A percentile compares a stretch with the other conserved stretches of the same genome.
Evolutionary conservation across 2,888 invertebrate species (phyloP).

Genomic region (Oligia strigilis): DNA sequence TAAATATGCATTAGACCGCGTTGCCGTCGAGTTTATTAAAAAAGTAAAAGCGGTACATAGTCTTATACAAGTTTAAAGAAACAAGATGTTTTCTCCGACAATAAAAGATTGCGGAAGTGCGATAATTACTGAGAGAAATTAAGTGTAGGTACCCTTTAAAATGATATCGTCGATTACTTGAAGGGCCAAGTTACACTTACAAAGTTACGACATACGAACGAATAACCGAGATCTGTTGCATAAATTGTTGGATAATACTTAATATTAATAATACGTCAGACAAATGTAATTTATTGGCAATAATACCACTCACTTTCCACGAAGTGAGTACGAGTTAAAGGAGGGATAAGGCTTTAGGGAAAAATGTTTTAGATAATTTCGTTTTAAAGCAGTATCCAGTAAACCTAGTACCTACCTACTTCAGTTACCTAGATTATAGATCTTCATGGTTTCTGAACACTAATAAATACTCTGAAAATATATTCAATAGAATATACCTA

Average conservation of each 20-base stretch:
- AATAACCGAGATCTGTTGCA: conserved; percentile 42
- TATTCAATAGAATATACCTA: not conserved
- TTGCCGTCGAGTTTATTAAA: conserved; percentile 33
- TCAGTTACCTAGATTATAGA: not conserved
- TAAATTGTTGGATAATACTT: conserved; percentile 60
- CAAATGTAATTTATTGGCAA: conserved; percentile 39
- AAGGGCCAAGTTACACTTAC: conserved; percentile 51
- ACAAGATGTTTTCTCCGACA: conserved; percentile 29
- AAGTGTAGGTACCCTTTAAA: conserved; percentile 6
- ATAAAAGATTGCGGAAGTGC: conserved; percentile 9
- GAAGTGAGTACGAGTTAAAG: conserved; percentile 11
- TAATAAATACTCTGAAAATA: not conserved
- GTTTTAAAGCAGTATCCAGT: not conserved
- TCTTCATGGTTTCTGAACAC: not conserved
- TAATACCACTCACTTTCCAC: conserved; percentile 32
- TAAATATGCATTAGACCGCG: conserved; percentile 48
- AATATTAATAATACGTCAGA: conserved; percentile 39
- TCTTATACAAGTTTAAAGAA: conserved; percentile 4
- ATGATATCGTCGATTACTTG: conserved; percentile 10
- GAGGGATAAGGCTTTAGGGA: not conserved
- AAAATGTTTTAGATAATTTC: conserved; percentile 1
- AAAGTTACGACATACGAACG: conserved; percentile 42
- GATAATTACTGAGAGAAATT: conserved; percentile 37
- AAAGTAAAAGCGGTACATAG: conserved; percentile 47
- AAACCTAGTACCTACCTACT: not conserved